Percentiles rank a stretch among this genome's conserved stretches.
phyloP scores from a whole-genome alignment of 2,888 invertebrate genomes.

The Alentia gelatinosa region DNA sequence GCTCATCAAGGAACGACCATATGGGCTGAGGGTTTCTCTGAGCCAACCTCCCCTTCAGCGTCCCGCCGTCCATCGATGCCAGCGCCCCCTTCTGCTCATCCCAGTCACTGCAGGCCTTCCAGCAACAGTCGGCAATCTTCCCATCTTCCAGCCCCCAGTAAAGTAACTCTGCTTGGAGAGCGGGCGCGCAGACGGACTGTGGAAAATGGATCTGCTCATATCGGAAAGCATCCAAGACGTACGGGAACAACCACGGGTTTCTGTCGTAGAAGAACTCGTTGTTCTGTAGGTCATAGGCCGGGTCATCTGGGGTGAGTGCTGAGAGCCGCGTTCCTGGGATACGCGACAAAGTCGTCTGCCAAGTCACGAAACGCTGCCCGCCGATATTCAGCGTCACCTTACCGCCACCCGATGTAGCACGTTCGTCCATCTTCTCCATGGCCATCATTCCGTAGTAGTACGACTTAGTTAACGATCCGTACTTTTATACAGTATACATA shows the following conservation, averaged over 20 bases:
- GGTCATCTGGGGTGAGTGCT: background rate
- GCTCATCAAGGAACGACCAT: background rate
- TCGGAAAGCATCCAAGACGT: slow-evolving; percentile 68
- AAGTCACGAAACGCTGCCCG: background rate
- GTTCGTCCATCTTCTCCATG: too few relatives aligned
- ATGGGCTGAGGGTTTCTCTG: background rate
- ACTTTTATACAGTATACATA: too few relatives aligned
- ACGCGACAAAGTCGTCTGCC: background rate
- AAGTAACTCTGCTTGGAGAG: slow-evolving; percentile 65
- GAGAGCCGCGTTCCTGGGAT: slow-evolving; percentile 34
- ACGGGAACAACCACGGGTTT: slow-evolving; percentile 68
- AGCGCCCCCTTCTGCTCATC: background rate
- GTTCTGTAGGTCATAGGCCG: background rate
- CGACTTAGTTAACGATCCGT: too few relatives aligned
- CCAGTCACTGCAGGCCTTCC: slow-evolving; percentile 55
- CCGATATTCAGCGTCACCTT: background rate
- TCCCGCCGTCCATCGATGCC: background rate
- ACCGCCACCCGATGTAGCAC: too few relatives aligned
- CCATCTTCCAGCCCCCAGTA: slow-evolving; percentile 67
- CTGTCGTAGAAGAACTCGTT: slow-evolving; percentile 70
- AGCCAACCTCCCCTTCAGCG: background rate
- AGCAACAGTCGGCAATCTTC: slow-evolving; percentile 67
- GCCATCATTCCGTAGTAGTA: too few relatives aligned
- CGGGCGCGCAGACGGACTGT: slow-evolving; percentile 64
- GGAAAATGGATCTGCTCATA: slow-evolving; percentile 68